Evolutionary conservation across 2,888 invertebrate genomes (phyloP).

Genomic region (Vanessa cardui): DNA sequence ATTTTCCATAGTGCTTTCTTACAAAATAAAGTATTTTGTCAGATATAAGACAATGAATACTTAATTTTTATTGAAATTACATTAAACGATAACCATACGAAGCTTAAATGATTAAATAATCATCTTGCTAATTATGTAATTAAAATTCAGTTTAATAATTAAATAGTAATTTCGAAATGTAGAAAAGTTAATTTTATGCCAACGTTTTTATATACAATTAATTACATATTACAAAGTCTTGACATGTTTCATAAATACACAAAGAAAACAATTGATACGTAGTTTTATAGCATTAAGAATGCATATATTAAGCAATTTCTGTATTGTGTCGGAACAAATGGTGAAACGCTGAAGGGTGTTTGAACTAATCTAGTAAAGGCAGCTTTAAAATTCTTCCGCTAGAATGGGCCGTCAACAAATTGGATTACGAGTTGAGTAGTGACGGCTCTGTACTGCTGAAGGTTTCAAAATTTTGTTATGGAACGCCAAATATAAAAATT

Average conservation of each 20-base stretch:
- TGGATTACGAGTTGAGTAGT: slow-evolving; percentile 76
- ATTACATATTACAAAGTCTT: background rate
- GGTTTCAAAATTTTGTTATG: slow-evolving; percentile 74
- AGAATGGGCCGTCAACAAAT: slow-evolving; percentile 65
- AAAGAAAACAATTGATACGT: slow-evolving; percentile 18
- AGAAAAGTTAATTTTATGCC: too few relatives aligned
- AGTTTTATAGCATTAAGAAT: background rate
- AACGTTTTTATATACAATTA: too few relatives aligned
- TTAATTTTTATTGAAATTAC: background rate
- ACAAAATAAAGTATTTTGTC: slow-evolving; percentile 9
- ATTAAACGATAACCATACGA: too few relatives aligned
- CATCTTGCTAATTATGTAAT: too few relatives aligned
- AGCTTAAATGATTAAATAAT: too few relatives aligned
- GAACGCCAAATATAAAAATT: slow-evolving; percentile 60
- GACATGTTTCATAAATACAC: slow-evolving; percentile 16
- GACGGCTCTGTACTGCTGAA: slow-evolving; percentile 57
- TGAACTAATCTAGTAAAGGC: slow-evolving; percentile 65
- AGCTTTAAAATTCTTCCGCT: slow-evolving; percentile 69
- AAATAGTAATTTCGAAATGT: too few relatives aligned
- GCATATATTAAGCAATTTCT: slow-evolving; percentile 25
- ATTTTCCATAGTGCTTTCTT: slow-evolving; percentile 21
- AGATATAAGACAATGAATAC: background rate
- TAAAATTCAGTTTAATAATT: too few relatives aligned
- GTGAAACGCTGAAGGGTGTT: slow-evolving; percentile 48
- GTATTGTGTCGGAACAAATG: slow-evolving; percentile 36